phyloP scores from a whole-genome alignment of 1,140 invertebrate species.

The Thaumatotibia leucotreta region DNA sequence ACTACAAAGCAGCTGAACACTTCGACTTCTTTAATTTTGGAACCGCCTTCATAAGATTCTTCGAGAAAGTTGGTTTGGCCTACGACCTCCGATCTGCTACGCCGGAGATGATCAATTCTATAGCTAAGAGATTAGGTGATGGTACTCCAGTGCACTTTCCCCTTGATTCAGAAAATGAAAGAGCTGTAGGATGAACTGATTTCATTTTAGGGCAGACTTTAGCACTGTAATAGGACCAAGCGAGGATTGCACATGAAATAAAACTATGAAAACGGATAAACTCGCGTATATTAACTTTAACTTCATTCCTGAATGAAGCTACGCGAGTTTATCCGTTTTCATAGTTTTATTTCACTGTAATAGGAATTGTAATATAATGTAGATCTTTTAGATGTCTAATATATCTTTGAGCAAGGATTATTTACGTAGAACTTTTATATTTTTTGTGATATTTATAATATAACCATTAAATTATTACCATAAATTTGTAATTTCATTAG shows the following conservation, averaged over 20 bases:
- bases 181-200: background rate
- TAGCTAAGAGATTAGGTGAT: conserved; percentile 56
- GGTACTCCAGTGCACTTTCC: conserved; percentile 55
- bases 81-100: conserved; percentile 80
- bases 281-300: too few species aligned
- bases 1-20: conserved; percentile 88
- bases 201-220: background rate
- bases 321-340: too few species aligned
- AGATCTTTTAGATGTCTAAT: too few species aligned
- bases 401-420: too few species aligned
- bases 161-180: conserved; percentile 14
- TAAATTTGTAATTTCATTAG: background rate
- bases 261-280: too few species aligned
- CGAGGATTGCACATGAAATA: too few species aligned
- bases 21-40: conserved; percentile 76
- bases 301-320: too few species aligned
- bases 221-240: too few species aligned
- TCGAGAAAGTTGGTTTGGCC: conserved; percentile 76
- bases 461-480: background rate
- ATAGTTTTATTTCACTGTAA: too few species aligned
- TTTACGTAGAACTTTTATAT: too few species aligned
- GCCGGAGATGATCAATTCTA: conserved; percentile 58
- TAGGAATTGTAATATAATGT: too few species aligned
- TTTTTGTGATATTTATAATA: too few species aligned
- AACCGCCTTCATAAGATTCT: conserved; percentile 70